These are phyloP conservation scores for Percopsis transmontana DNA, from an alignment of 2,113 vertebrate species.

Conservation along the genomic window DNA sequence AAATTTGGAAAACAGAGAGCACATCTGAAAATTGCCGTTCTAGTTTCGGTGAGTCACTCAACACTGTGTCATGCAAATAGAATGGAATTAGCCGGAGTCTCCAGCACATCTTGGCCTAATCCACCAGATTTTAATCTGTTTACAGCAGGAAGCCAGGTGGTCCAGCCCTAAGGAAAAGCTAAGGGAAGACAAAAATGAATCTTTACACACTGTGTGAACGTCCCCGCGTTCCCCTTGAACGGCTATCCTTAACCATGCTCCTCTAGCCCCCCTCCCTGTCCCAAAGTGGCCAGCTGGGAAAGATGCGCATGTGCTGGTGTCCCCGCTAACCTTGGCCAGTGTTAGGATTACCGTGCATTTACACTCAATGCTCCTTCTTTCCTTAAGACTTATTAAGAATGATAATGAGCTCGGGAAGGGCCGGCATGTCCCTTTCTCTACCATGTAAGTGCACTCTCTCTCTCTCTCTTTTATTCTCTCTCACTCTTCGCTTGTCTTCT, in stretches of 20 bases:
- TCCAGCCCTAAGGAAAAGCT: slow-evolving; percentile 40
- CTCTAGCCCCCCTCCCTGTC: slow-evolving; percentile 60
- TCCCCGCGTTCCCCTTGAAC: slow-evolving; percentile 69
- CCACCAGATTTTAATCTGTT: slow-evolving; percentile 41
- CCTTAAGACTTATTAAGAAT: slow-evolving; percentile 99
- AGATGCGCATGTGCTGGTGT: slow-evolving; percentile 86
- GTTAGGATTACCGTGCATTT: slow-evolving; percentile 99
- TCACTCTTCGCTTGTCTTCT: slow-evolving; percentile 22
- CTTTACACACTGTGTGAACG: slow-evolving; percentile 57
- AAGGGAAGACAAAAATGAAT: no score
- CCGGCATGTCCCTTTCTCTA: slow-evolving; percentile 86
- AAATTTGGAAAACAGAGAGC: no score
- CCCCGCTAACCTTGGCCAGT: slow-evolving; percentile 98
- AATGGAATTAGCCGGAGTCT: background rate
- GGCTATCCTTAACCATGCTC: slow-evolving; percentile 67
- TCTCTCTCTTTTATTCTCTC: slow-evolving; percentile 48
- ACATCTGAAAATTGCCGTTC: no score
- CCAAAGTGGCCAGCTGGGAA: slow-evolving; percentile 73
- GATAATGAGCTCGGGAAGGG: slow-evolving; percentile 99
- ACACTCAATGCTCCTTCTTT: slow-evolving; percentile 97
- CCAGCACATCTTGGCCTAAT: slow-evolving; percentile 20
- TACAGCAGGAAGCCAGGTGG: slow-evolving; percentile 59
- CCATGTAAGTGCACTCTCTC: slow-evolving; percentile 71
- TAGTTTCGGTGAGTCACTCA: background rate
- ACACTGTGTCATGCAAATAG: background rate